phyloP scores from a whole-genome alignment of 2,113 vertebrate genomes.

The Daubentonia madagascariensis region DNA sequence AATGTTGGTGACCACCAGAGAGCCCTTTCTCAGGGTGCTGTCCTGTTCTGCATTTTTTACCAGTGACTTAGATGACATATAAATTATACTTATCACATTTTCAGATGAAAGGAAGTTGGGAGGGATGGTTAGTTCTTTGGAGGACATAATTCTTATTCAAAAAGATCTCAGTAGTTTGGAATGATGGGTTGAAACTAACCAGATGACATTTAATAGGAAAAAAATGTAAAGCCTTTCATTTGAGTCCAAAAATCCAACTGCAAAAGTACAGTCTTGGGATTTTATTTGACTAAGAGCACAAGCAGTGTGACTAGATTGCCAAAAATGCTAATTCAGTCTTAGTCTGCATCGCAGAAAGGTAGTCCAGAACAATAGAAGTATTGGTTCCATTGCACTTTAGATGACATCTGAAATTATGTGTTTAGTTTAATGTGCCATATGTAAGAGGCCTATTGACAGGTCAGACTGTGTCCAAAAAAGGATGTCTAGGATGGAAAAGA shows the following conservation, averaged over 20 bases:
- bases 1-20: slow-evolving; percentile 14
- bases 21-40: slow-evolving; percentile 3
- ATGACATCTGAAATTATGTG: slow-evolving; percentile 62
- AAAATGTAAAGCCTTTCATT: slow-evolving; percentile 66
- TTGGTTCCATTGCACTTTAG: slow-evolving; percentile 48
- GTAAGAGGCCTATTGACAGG: slow-evolving; percentile 48
- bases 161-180: slow-evolving; percentile 73
- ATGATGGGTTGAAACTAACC: slow-evolving; percentile 73
- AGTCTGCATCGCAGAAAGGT: slow-evolving; percentile 35
- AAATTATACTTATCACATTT: slow-evolving; percentile 65
- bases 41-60: slow-evolving; percentile 54
- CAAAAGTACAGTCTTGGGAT: slow-evolving; percentile 53
- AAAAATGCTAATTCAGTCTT: slow-evolving; percentile 67
- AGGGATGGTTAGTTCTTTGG: slow-evolving; percentile 60
- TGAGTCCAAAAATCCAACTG: slow-evolving; percentile 61
- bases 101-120: slow-evolving; percentile 55
- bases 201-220: slow-evolving; percentile 69
- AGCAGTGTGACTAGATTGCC: slow-evolving; percentile 41
- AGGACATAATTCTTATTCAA: slow-evolving; percentile 55
- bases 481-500: slow-evolving; percentile 20
- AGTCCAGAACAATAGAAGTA: slow-evolving; percentile 61
- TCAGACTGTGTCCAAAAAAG: slow-evolving; percentile 21
- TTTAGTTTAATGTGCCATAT: slow-evolving; percentile 56
- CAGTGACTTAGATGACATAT: slow-evolving; percentile 59
- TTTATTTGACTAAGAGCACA: slow-evolving; percentile 60